Base-by-base conservation (phyloP, 2,113 vertebrate species). In the Columbina picui region DNA sequence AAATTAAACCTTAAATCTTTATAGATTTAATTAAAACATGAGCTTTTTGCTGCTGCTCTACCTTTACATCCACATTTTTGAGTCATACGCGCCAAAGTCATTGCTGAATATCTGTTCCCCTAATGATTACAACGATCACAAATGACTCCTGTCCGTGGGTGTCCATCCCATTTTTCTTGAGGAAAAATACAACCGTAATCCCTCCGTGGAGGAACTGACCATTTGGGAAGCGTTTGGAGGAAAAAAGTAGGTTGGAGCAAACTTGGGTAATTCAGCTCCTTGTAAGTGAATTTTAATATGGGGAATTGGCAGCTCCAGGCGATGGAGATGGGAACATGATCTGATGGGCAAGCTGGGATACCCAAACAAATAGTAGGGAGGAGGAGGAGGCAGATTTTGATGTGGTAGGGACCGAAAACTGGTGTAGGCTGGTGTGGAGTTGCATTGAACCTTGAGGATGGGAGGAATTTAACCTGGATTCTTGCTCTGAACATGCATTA, bases 251-350 rank as follows among this genome's bases (percentile, higher is more conserved):
- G 38, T n/a, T 43, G 22, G 63, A 68, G 57, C 9, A 30, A 34
- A 8, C 1, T 57, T 29, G 2, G 18, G 30, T 49, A 13, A 1
- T 55, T 47, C 26, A 23, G 17, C 21, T 83, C 21, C 18, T 41
- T 8, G 16, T 41, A 17, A 34, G 25, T 60, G 39, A 12, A n/a
- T 32, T 73, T 88, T 77, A 4, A 55, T 14, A 7, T 1, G 39
- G 45, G 64, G 69, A 32, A 21, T 38, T n/a, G 18, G 38, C 0
- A 7, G 59, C 69, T 57, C 60, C 4, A 1, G 21, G 36, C 4
- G 0, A 29, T 7, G 68, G 32, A 10, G 7, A 15, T 1, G 38
- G 49, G 84, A 71, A 55, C 3, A 1, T 0, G 2, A 52, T 68
- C 61, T 14, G 34, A 64, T 52, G 65, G 70, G 19, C 41, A 57